phyloP scores from a whole-genome alignment of 2,888 invertebrate species.

The Phlogophora meticulosa region DNA sequence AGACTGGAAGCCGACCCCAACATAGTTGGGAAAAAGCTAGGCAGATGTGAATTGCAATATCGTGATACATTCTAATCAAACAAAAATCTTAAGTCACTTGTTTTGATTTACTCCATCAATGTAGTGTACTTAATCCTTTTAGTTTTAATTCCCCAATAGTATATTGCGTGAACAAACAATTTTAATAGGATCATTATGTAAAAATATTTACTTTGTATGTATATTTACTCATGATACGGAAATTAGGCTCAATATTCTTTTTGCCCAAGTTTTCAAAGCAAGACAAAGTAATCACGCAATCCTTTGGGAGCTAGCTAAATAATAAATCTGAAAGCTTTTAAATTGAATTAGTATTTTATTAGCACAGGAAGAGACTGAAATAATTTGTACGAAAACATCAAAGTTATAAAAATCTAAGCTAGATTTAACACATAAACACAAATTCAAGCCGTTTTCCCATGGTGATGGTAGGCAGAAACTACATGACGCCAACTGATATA shows the following conservation, averaged over 20 bases:
- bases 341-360: conserved; percentile 20
- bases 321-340: conserved; percentile 37
- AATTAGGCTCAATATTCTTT: conserved; percentile 64
- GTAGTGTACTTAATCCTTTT: conserved; percentile 29
- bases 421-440: too few relatives aligned
- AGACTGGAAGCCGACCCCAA: too few relatives aligned
- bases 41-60: not conserved
- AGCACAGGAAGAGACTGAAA: not conserved
- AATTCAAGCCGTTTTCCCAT: too few relatives aligned
- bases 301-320: conserved; percentile 25
- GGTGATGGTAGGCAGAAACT: too few relatives aligned
- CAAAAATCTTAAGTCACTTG: conserved; percentile 3
- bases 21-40: too few relatives aligned
- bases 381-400: conserved; percentile 4
- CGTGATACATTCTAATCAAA: not conserved
- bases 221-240: conserved; percentile 62
- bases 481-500: too few relatives aligned
- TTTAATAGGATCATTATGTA: conserved; percentile 68
- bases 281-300: conserved; percentile 37
- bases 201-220: conserved; percentile 74
- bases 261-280: conserved; percentile 11
- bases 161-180: conserved; percentile 69
- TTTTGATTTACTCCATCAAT: conserved; percentile 38
- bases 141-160: conserved; percentile 10
- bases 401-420: not conserved